These are phyloP conservation scores for Elmis aenea DNA, from an alignment of 2,888 invertebrate species.

Conservation along the genomic window DNA sequence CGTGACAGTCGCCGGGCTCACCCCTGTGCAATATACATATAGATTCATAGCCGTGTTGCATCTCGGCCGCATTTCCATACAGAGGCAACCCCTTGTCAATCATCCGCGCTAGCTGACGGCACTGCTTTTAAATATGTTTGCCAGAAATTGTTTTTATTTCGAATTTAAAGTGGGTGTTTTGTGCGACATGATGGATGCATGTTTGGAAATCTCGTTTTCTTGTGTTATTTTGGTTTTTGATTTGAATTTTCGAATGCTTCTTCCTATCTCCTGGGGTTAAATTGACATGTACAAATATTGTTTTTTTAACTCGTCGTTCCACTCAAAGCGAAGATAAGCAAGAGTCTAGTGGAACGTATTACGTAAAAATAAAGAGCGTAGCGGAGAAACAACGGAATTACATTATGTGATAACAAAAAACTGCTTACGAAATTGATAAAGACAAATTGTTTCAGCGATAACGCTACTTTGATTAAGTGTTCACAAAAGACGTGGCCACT, in stretches of 20 bases:
- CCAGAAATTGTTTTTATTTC: conserved; percentile 48
- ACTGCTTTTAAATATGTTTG: conserved; percentile 47
- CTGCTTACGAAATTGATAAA: no score
- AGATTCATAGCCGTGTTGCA: conserved; percentile 41
- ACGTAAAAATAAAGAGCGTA: no score
- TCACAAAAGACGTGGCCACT: no score
- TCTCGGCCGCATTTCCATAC: conserved; percentile 39
- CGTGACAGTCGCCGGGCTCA: conserved; percentile 38
- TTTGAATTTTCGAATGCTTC: conserved; percentile 36
- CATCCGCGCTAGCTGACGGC: conserved; percentile 42
- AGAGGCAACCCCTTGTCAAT: conserved; percentile 44
- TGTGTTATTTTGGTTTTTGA: conserved; percentile 45
- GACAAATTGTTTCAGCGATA: no score
- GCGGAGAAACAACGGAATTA: no score
- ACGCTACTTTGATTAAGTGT: no score
- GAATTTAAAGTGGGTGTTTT: conserved; percentile 47
- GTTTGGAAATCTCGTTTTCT: conserved; percentile 43
- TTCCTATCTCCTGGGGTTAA: conserved; percentile 13
- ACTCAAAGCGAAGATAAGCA: no score
- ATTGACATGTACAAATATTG: conserved; percentile 18
- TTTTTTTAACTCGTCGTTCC: conserved; percentile 19
- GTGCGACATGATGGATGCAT: conserved; percentile 45
- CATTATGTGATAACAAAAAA: no score
- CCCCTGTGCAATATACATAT: conserved; percentile 39
- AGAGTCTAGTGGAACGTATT: no score